Conservation (phyloP, 2,888 invertebrate species). For the Oxystoma pomonae region DNA sequence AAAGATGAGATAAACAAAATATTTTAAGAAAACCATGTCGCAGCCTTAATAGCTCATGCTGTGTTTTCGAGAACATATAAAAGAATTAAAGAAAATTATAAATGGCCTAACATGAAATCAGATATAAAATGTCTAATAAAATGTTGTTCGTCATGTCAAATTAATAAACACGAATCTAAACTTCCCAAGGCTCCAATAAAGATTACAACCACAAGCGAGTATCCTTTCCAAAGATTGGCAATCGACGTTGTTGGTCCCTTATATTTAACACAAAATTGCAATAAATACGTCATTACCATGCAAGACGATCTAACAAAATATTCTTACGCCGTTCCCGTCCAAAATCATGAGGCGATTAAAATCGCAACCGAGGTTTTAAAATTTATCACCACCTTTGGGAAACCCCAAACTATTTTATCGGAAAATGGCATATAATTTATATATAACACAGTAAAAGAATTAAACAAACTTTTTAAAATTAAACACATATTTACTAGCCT, state of each 20-base stretch:
- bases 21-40: conserved; percentile 27
- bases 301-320: conserved; percentile 26
- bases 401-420: conserved; percentile 38
- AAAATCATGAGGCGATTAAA: conserved; percentile 28
- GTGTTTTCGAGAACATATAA: conserved; percentile 30
- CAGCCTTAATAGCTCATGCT: conserved; percentile 25
- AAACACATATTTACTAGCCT: conserved; percentile 34
- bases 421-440: conserved; percentile 37
- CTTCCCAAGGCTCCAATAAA: conserved; percentile 32
- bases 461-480: conserved; percentile 34
- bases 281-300: conserved; percentile 31
- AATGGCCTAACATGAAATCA: conserved; percentile 36
- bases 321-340: conserved; percentile 25
- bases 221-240: conserved; percentile 32
- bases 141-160: conserved; percentile 25
- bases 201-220: conserved; percentile 32
- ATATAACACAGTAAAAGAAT: conserved; percentile 35
- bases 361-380: conserved; percentile 26
- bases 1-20: conserved; percentile 25
- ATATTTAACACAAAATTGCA: conserved; percentile 27
- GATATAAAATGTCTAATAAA: conserved; percentile 32
- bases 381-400: conserved; percentile 36
- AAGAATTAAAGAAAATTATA: conserved; percentile 21
- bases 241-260: conserved; percentile 35
- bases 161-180: conserved; percentile 26